Percentiles rank a stretch among this genome's conserved stretches.
phyloP scores from a whole-genome alignment of 2,797 vertebrate species.

The Fistularia commersonii region DNA sequence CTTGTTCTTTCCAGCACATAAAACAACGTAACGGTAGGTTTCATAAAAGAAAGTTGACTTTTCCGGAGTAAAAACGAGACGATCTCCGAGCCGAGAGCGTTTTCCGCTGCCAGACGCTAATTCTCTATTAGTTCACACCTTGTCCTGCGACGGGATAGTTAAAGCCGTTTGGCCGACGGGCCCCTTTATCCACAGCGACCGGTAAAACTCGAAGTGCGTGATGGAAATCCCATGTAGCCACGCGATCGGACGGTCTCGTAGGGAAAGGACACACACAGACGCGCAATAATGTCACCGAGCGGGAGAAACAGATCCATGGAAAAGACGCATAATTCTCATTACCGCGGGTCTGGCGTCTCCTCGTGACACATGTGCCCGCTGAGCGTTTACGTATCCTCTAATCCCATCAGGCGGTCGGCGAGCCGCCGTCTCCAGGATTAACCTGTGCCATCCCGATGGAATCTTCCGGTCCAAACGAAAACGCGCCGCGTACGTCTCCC shows the following conservation, averaged over 20 bases:
- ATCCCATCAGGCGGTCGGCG: conserved; percentile 59
- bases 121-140: conserved; percentile 62
- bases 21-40: conserved; percentile 32
- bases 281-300: conserved; percentile 57
- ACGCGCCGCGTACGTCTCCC: conserved; percentile 36
- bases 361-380: conserved; percentile 70
- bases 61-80: conserved; percentile 33
- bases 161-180: conserved; percentile 56
- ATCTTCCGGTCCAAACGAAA: conserved; percentile 55
- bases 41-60: conserved; percentile 28
- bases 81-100: conserved; percentile 43
- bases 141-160: conserved; percentile 67
- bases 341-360: conserved; percentile 64
- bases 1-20: conserved; percentile 37
- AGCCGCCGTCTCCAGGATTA: conserved; percentile 50
- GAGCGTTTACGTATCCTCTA: conserved; percentile 70
- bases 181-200: conserved; percentile 58
- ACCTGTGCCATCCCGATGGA: conserved; percentile 57
- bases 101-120: conserved; percentile 45
- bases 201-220: conserved; percentile 59
- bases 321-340: conserved; percentile 75
- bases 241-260: conserved; percentile 64
- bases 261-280: conserved; percentile 58
- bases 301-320: conserved; percentile 73
- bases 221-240: conserved; percentile 70